A percentile compares a stretch with the other conserved stretches of the same genome.
These are phyloP conservation scores for Sciaenops ocellatus DNA, from an alignment of 2,797 vertebrate genomes.

Conservation along the genomic window DNA sequence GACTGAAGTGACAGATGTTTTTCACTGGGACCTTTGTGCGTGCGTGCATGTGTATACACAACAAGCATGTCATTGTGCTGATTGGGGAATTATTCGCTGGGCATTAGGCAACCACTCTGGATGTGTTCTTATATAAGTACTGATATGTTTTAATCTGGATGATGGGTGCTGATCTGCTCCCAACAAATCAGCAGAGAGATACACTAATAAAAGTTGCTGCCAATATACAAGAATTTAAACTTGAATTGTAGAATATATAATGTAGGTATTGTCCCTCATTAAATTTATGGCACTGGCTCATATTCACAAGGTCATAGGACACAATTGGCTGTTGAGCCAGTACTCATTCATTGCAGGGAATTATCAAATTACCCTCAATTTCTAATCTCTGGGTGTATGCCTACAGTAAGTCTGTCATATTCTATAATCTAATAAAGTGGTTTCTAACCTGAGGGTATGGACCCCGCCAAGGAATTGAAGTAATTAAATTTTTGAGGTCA, in stretches of 20 bases:
- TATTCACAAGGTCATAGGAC: conserved; percentile 37
- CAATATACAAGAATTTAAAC: conserved; percentile 6
- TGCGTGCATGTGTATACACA: conserved; percentile 3
- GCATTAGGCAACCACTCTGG: conserved; percentile 47
- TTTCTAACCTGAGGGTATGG: background rate
- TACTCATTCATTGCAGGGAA: conserved; percentile 6
- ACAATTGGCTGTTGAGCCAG: background rate
- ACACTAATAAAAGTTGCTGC: conserved; percentile 33
- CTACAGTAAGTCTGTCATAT: background rate
- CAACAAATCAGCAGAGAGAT: conserved; percentile 53
- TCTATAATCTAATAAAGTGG: background rate
- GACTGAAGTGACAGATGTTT: conserved; percentile 71
- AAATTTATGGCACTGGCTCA: background rate
- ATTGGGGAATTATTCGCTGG: conserved; percentile 60
- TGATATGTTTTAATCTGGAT: conserved; percentile 76
- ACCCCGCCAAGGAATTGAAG: background rate
- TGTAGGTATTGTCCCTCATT: conserved; percentile 15
- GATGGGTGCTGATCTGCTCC: conserved; percentile 59
- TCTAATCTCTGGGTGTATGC: background rate
- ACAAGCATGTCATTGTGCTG: conserved; percentile 44
- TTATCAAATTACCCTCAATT: conserved; percentile 19
- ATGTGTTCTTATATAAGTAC: conserved; percentile 53
- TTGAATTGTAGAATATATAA: background rate
- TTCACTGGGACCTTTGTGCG: conserved; percentile 48
- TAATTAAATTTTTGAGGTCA: too few species aligned